Base-by-base conservation (phyloP, 2,797 vertebrate species). In the Neosilurus hyrtlii region DNA sequence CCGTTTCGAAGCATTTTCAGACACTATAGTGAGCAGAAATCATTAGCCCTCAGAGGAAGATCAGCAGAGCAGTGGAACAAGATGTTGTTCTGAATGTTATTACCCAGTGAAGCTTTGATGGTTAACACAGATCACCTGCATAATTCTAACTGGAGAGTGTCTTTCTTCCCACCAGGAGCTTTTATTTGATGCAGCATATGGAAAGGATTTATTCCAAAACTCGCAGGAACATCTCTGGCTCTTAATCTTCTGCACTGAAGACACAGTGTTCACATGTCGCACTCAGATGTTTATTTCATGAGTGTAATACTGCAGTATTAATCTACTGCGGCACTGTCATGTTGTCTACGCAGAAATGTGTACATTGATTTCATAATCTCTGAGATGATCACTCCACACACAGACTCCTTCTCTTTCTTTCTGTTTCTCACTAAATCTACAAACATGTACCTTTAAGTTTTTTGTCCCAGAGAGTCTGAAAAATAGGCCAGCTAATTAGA, bases 181-280 rank as follows among this genome's bases (percentile, higher is more conserved):
- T 91, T 91, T 85, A 90, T 91, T 92, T 79, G 76, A 26, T 79
- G 82, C 90, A 87, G 90, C 86, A 85, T 90, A 90, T 92, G 76
- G 90, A 92, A 92, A 92, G 87, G 84, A 87, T 88, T 89, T 92
- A 65, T 65, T 80, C 37, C 2, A 62, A 14, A 77, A 62, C 37
- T 26, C 15, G 14, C 37, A 12, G 30, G 59, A 77, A 63, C 83
- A 85, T 84, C 74, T 87, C 80, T 57, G 65, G 57, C 63, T 70
- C 20, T 62, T 62, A 74, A 52, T 78, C 51, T 62, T 62, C 43
- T 59, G 72, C 43, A 7, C 22, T 6, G 74, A 79, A 84, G 80
- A 56, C 57, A 72, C 54, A 8, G 43, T 49, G 51, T 74, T 75
- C 54, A 82, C 70, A 83, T 65, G 56, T n/a, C 71, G 43, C 57